Evolutionary conservation across 2,888 invertebrate species (phyloP).

Genomic region (Lithosia quadra): DNA sequence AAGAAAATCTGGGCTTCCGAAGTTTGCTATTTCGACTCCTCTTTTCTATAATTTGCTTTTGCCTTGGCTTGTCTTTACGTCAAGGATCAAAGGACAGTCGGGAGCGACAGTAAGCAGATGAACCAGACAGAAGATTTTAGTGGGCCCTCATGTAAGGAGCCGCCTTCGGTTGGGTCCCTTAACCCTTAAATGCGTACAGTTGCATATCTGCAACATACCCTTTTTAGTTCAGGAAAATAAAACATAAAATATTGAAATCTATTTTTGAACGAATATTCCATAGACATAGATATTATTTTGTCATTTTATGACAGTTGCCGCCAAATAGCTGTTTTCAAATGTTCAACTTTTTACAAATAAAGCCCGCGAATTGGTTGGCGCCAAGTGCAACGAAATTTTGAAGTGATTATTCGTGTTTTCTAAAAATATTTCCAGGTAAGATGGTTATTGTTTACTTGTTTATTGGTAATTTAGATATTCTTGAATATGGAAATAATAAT

Average conservation of each 20-base stretch:
- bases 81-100: too few relatives aligned
- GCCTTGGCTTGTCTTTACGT: not conserved
- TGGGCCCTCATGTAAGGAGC: too few relatives aligned
- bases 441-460: too few relatives aligned
- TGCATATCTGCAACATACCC: too few relatives aligned
- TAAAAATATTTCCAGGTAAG: not conserved
- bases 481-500: not conserved
- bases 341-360: slow-evolving; percentile 4
- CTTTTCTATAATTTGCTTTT: not conserved
- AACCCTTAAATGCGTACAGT: too few relatives aligned
- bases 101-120: not conserved
- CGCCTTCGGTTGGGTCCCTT: too few relatives aligned
- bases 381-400: not conserved
- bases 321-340: slow-evolving; percentile 4
- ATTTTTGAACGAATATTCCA: slow-evolving; percentile 6
- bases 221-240: too few relatives aligned
- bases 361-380: slow-evolving; percentile 1
- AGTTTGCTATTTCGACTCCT: too few relatives aligned
- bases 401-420: not conserved
- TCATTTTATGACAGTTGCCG: not conserved
- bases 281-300: not conserved
- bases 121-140: too few relatives aligned
- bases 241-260: too few relatives aligned
- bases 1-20: not conserved
- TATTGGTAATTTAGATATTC: not conserved